phyloP scores from a whole-genome alignment of 2,113 vertebrate genomes.

The Datnioides undecimradiatus region DNA sequence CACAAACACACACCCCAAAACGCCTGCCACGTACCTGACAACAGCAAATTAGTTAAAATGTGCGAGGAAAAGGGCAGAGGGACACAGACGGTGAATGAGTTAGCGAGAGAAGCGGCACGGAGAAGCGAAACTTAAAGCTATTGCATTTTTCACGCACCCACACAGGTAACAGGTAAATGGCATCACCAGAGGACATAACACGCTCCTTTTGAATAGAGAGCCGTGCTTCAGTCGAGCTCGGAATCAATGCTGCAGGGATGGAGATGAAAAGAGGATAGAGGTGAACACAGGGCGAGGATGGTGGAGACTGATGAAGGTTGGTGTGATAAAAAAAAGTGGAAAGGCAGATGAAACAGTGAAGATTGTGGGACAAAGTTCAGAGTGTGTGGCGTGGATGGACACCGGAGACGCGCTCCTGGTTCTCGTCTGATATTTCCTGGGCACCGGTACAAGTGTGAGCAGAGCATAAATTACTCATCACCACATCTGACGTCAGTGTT shows the following conservation, averaged over 20 bases:
- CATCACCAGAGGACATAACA: conserved; percentile 33
- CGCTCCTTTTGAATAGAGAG: conserved; percentile 33
- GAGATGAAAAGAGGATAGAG: conserved; percentile 55
- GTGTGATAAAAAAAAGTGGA: conserved; percentile 53
- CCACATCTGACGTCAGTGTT: conserved; percentile 14
- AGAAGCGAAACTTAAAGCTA: conserved; percentile 34
- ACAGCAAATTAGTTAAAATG: conserved; percentile 21
- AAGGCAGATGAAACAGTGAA: conserved; percentile 47
- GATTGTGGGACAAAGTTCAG: conserved; percentile 50
- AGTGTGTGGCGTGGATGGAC: conserved; percentile 16
- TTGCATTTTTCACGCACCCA: not conserved
- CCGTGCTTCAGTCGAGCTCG: conserved; percentile 13
- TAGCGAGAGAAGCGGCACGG: not conserved
- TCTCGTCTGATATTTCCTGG: conserved; percentile 2
- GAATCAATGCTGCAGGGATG: conserved; percentile 37
- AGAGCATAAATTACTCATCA: conserved; percentile 49
- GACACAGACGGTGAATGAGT: conserved; percentile 18
- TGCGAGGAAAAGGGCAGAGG: conserved; percentile 18
- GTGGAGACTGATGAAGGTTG: conserved; percentile 51
- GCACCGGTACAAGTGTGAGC: conserved; percentile 10
- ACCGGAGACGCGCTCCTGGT: conserved; percentile 8
- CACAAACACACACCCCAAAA: not conserved
- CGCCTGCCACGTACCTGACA: not conserved
- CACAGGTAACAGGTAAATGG: conserved; percentile 34
- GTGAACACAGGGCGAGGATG: conserved; percentile 35